A percentile compares a stretch with the other conserved stretches of the same genome.
Conservation (phyloP, 2,888 invertebrate genomes). For the Ceramica pisi region DNA sequence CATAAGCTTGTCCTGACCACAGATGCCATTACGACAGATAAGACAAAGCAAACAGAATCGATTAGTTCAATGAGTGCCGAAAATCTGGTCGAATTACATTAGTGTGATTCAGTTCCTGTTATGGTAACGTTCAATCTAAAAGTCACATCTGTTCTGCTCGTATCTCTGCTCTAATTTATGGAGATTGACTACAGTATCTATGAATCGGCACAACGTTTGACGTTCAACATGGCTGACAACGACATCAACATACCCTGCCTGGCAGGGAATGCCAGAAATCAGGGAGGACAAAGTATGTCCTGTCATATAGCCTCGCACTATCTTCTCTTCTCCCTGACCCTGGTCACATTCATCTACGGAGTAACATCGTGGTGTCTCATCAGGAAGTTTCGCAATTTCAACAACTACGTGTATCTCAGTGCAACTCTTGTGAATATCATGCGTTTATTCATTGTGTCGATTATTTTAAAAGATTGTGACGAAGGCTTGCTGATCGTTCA, state of each 20-base stretch:
- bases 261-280: not conserved
- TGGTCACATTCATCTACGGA: constrained; percentile 36
- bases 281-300: not conserved
- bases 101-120: not conserved
- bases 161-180: not conserved
- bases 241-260: not conserved
- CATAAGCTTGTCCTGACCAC: constrained; percentile 1
- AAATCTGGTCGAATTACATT: not conserved
- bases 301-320: constrained; percentile 6
- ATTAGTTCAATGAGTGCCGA: constrained; percentile 13
- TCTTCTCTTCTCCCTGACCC: not conserved
- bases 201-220: not conserved
- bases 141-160: not conserved
- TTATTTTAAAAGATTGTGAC: constrained; percentile 1
- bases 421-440: constrained; percentile 42
- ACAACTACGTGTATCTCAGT: constrained; percentile 42
- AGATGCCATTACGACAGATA: constrained; percentile 12
- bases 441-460: constrained; percentile 17
- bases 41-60: constrained; percentile 9
- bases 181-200: not conserved
- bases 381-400: constrained; percentile 45
- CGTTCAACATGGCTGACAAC: not conserved
- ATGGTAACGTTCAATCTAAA: not conserved
- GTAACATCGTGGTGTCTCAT: constrained; percentile 38
- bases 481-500: not conserved